Evolutionary conservation across 1,140 invertebrate genomes (phyloP).

Genomic region (Drosophila ambigua): DNA sequence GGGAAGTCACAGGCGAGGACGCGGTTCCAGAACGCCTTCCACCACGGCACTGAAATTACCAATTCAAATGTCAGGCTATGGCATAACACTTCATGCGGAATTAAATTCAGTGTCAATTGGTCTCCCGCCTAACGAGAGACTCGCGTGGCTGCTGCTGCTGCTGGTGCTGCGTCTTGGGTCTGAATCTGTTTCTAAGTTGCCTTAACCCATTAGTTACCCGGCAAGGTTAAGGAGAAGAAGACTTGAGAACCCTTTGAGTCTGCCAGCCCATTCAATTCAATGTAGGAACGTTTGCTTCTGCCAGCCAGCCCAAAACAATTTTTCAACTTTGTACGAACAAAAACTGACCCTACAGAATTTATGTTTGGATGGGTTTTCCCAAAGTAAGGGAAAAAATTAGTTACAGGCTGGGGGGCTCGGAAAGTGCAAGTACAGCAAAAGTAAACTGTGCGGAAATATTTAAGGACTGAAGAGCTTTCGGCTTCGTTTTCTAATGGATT

Average conservation of each 20-base stretch:
- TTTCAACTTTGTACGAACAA: constrained; percentile 53
- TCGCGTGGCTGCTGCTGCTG: constrained; percentile 3
- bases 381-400: constrained; percentile 41
- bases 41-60: constrained; percentile 64
- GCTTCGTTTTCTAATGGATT: constrained; percentile 45
- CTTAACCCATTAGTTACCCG: constrained; percentile 45
- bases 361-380: constrained; percentile 46
- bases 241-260: constrained; percentile 16
- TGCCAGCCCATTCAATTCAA: background rate
- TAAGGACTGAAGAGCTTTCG: constrained; percentile 64
- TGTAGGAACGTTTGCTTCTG: background rate
- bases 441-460: constrained; percentile 77
- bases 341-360: constrained; percentile 60
- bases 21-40: constrained; percentile 18
- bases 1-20: background rate
- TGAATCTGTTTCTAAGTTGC: constrained; percentile 41
- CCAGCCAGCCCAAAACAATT: constrained; percentile 23
- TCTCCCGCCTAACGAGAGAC: constrained; percentile 53
- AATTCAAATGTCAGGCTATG: constrained; percentile 73
- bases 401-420: constrained; percentile 5
- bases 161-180: constrained; percentile 30
- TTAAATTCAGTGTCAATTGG: constrained; percentile 80
- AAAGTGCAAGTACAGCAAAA: constrained; percentile 75
- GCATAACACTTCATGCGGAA: constrained; percentile 61
- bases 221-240: constrained; percentile 31